phyloP scores from a whole-genome alignment of 30 jellyfish, hydroid and myxozoan genomes.

The Pelagia noctiluca region DNA sequence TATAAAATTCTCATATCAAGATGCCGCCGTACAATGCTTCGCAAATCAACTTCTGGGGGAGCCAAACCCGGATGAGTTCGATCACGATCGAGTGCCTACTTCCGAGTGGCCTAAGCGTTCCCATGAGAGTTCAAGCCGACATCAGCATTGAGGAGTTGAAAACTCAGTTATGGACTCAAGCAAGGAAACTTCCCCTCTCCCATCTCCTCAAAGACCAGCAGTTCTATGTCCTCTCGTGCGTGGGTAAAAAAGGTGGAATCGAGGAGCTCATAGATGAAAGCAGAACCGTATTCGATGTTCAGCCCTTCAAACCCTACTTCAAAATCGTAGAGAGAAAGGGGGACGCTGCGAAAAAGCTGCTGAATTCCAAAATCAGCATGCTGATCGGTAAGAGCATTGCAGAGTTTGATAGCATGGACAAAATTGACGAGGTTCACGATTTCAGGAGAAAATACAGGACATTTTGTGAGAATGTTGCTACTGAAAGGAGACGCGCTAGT shows the following conservation, averaged over 20 bases:
- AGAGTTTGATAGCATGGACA: constrained; percentile 63
- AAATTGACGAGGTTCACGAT: constrained; percentile 82
- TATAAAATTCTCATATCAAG: no score
- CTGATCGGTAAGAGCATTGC: constrained; percentile 82
- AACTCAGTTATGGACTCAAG: constrained; percentile 80
- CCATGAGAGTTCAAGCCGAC: constrained; percentile 69
- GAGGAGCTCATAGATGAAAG: constrained; percentile 91
- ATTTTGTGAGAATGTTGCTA: constrained; percentile 63
- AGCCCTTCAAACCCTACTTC: constrained; percentile 92
- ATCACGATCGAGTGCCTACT: constrained; percentile 66
- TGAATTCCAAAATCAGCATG: constrained; percentile 78
- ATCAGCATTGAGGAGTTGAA: constrained; percentile 63
- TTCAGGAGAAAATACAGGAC: constrained; percentile 65
- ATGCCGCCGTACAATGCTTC: no score
- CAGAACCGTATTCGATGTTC: constrained; percentile 79
- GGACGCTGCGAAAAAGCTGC: constrained; percentile 75
- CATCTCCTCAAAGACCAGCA: constrained; percentile 48
- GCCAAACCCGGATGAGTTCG: constrained; percentile 30
- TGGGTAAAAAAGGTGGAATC: constrained; percentile 73
- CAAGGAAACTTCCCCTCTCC: constrained; percentile 49
- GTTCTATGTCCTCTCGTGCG: constrained; percentile 76
- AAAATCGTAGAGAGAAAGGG: constrained; percentile 91
- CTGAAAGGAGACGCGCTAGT: constrained; percentile 85
- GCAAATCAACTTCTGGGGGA: constrained; percentile 44
- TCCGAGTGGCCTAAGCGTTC: constrained; percentile 89